Conservation (phyloP, 2,797 vertebrate species). For the Manis javanica region DNA sequence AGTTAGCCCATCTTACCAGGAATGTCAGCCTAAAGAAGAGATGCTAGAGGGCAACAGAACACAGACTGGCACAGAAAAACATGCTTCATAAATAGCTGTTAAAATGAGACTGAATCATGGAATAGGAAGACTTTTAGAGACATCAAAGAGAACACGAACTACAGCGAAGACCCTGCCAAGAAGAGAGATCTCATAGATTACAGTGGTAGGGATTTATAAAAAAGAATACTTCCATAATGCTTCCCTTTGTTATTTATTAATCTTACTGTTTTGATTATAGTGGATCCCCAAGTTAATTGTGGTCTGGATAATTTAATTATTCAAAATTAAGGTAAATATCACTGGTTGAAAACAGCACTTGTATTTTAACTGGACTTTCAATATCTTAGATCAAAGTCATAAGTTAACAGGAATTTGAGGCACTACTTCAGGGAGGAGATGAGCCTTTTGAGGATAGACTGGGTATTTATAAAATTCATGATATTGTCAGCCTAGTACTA, state of each 20-base stretch:
- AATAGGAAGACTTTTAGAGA: not conserved
- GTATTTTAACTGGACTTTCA: constrained; percentile 34
- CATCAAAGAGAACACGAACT: not conserved
- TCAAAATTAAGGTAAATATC: not conserved
- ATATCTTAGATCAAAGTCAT: not conserved
- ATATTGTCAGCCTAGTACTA: not conserved
- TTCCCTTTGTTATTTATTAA: not conserved
- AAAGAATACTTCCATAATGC: not conserved
- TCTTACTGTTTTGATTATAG: not conserved
- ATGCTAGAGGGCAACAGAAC: not conserved
- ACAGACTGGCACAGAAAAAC: not conserved
- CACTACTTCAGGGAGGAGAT: not conserved
- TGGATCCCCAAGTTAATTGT: not conserved
- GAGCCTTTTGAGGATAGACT: not conserved
- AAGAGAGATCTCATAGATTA: constrained; percentile 11
- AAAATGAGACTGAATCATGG: not conserved
- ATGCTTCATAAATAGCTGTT: not conserved
- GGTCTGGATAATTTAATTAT: not conserved
- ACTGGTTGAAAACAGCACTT: constrained; percentile 35
- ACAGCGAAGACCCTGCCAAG: not conserved
- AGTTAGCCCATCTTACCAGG: not conserved
- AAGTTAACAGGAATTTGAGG: not conserved
- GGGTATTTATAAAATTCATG: not conserved
- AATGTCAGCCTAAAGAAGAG: not conserved
- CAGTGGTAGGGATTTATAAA: not conserved